phyloP scores from a whole-genome alignment of 2,888 invertebrate species.

The Nesidiocoris tenuis region DNA sequence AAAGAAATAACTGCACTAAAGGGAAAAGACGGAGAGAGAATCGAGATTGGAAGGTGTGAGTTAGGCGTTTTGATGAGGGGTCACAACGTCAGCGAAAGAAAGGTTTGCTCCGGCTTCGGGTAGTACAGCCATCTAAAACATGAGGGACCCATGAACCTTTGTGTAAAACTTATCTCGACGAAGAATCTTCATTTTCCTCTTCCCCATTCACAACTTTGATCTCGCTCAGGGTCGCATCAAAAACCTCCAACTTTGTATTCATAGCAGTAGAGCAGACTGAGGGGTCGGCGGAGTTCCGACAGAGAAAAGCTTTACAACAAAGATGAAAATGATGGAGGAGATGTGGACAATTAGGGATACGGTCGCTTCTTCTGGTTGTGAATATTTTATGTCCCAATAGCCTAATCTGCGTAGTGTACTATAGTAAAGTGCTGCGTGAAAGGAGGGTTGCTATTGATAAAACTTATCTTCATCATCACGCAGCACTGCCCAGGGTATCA shows the following conservation, averaged over 20 bases:
- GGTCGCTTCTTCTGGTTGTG: conserved; percentile 13
- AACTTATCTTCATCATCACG: neutral
- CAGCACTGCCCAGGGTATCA: neutral
- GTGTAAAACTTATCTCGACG: conserved; percentile 27
- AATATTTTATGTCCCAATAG: conserved; percentile 36
- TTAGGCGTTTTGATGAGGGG: neutral
- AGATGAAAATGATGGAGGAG: conserved; percentile 3
- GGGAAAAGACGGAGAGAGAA: neutral
- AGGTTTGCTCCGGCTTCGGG: neutral
- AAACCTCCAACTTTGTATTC: conserved; percentile 42
- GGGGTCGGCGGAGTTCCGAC: neutral
- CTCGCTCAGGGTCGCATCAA: conserved; percentile 19
- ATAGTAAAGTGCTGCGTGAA: neutral
- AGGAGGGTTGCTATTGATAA: neutral
- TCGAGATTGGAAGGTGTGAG: conserved; percentile 12
- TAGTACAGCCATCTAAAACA: conserved; percentile 7
- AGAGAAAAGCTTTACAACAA: neutral
- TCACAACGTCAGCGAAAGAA: neutral
- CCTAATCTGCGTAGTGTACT: neutral
- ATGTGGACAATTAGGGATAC: neutral
- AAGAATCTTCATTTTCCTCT: conserved; percentile 23
- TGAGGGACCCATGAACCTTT: conserved; percentile 12
- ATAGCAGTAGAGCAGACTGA: conserved; percentile 10
- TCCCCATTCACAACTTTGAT: conserved; percentile 37
- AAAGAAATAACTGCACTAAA: neutral